Evolutionary conservation across 2,797 vertebrate species (phyloP).

Genomic region (Graptemys geographica): DNA sequence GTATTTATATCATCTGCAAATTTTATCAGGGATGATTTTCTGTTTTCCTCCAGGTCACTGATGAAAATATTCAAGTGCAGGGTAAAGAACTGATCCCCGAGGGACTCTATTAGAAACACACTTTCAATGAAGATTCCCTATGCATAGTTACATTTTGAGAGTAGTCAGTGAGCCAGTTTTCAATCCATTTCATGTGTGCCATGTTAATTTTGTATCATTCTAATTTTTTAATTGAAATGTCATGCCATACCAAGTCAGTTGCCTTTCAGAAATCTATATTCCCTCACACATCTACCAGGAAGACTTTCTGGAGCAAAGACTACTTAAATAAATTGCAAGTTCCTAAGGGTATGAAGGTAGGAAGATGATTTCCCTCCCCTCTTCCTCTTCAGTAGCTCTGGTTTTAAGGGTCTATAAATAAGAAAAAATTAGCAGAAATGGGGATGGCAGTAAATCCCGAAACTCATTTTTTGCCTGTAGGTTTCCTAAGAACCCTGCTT

Average conservation of each 20-base stretch:
- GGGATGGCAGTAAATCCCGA: accelerated
- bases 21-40: not conserved
- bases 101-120: not conserved
- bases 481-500: not conserved
- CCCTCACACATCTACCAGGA: not conserved
- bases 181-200: not conserved
- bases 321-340: not conserved
- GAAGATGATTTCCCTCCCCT: not conserved
- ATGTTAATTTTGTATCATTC: not conserved
- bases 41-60: not conserved
- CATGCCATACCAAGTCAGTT: not conserved
- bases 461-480: not conserved
- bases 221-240: not conserved
- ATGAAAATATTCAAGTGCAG: not conserved
- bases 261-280: not conserved
- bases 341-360: not conserved
- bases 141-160: not conserved
- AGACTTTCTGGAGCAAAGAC: not conserved
- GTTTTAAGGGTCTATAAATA: not conserved
- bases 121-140: not conserved
- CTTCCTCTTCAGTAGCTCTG: not conserved
- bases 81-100: not conserved
- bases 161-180: not conserved
- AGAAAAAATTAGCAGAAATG: not conserved
- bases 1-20: not conserved